Evolutionary conservation across 2,797 vertebrate species (phyloP).

Genomic region (Falco rusticolus): DNA sequence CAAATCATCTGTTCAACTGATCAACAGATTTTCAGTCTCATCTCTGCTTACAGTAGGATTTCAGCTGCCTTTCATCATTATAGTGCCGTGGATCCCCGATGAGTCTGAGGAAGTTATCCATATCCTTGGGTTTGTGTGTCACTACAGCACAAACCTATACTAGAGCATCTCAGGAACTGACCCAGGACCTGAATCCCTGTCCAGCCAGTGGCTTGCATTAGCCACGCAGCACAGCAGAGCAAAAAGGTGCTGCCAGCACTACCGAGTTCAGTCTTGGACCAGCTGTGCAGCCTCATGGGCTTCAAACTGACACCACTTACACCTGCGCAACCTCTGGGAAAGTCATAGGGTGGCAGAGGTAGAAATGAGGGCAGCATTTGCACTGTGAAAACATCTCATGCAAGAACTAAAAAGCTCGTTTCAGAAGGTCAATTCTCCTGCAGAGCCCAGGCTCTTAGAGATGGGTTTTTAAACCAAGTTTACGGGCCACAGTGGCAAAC

Average conservation of each 20-base stretch:
- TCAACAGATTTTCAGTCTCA: slow-evolving; percentile 38
- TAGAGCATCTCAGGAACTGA: background rate
- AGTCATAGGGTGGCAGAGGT: background rate
- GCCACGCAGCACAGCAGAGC: background rate
- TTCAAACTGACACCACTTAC: background rate
- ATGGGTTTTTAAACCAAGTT: background rate
- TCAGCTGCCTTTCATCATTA: slow-evolving; percentile 27
- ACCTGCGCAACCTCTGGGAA: background rate
- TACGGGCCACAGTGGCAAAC: background rate
- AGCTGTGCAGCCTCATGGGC: slow-evolving; percentile 4
- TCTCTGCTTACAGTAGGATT: background rate
- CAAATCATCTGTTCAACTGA: slow-evolving; percentile 29
- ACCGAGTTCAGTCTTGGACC: background rate
- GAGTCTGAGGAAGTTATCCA: background rate
- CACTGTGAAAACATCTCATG: background rate
- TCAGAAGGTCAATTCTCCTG: background rate
- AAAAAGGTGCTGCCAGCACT: background rate
- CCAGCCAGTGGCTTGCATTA: background rate
- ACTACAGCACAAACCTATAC: background rate
- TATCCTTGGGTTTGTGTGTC: background rate
- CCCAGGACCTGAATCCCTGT: background rate
- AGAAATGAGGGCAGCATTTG: background rate
- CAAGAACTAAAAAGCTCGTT: background rate
- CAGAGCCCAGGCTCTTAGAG: background rate
- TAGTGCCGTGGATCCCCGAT: background rate